These are phyloP conservation scores for Leptosomus discolor DNA, from an alignment of 2,113 vertebrate species.

Conservation along the genomic window DNA sequence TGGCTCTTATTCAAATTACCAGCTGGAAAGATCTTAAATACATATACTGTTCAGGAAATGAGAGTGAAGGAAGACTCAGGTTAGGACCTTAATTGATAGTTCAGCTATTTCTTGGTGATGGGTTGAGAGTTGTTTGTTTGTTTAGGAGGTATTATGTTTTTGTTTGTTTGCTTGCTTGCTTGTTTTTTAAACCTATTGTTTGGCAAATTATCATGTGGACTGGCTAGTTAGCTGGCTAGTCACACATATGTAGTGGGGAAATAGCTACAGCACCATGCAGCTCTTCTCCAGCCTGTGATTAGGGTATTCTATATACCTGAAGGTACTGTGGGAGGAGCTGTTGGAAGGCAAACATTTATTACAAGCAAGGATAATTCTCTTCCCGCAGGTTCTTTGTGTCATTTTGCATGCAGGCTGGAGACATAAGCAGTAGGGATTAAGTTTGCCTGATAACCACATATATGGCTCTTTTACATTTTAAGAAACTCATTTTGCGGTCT, in stretches of 20 bases:
- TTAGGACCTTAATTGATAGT: neutral
- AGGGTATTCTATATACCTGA: neutral
- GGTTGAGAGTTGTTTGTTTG: neutral
- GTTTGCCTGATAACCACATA: neutral
- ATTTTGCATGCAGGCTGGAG: neutral
- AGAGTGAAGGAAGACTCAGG: neutral
- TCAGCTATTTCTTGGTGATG: neutral
- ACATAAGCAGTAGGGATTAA: neutral
- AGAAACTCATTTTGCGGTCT: neutral
- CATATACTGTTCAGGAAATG: neutral
- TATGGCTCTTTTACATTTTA: neutral
- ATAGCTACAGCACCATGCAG: neutral
- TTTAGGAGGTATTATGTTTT: neutral
- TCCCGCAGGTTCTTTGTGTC: neutral
- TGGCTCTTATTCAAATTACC: neutral
- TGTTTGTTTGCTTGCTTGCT: neutral
- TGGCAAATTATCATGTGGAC: neutral
- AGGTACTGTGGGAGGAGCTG: neutral
- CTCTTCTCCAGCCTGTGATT: neutral
- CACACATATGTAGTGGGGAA: neutral
- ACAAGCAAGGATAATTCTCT: neutral
- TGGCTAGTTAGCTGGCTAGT: neutral
- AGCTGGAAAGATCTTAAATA: neutral
- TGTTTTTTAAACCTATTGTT: neutral
- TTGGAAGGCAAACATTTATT: neutral